Percentiles rank a stretch among this genome's conserved stretches.
Conservation (phyloP, 2,797 vertebrate genomes). For the Lophius americanus region DNA sequence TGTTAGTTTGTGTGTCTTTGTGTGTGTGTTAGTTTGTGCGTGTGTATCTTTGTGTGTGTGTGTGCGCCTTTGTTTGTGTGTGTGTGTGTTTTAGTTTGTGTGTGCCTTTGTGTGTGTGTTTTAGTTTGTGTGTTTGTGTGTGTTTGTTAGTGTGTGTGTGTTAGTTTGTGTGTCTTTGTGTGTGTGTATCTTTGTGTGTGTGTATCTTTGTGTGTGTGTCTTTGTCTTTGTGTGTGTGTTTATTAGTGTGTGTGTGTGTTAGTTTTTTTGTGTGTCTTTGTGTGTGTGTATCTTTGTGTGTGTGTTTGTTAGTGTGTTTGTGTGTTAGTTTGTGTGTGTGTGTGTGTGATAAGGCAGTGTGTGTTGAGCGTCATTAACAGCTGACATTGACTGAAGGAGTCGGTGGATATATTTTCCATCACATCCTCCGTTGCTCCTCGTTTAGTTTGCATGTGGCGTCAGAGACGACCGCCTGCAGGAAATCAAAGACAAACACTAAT, state of each 20-base stretch:
- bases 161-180: too few relatives aligned
- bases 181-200: slow-evolving; percentile 15
- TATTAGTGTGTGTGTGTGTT: slow-evolving; percentile 27
- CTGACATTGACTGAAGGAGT: slow-evolving; percentile 85
- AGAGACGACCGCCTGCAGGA: slow-evolving; percentile 76
- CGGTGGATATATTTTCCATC: slow-evolving; percentile 79
- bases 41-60: too few relatives aligned
- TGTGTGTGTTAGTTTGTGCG: too few relatives aligned
- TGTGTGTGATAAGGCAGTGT: slow-evolving; percentile 65
- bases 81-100: slow-evolving; percentile 7
- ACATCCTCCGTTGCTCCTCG: slow-evolving; percentile 72
- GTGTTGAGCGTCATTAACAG: slow-evolving; percentile 81
- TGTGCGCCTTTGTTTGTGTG: slow-evolving; percentile 29
- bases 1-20: too few relatives aligned
- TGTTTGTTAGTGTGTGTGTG: slow-evolving; percentile 20
- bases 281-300: slow-evolving; percentile 9
- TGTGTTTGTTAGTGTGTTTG: slow-evolving; percentile 42
- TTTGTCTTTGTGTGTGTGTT: slow-evolving; percentile 27
- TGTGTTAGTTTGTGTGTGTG: too few relatives aligned
- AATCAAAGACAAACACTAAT: slow-evolving; percentile 78
- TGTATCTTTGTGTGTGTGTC: slow-evolving; percentile 49
- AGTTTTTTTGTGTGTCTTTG: too few relatives aligned
- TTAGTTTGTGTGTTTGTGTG: slow-evolving; percentile 27
- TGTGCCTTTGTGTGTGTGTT: slow-evolving; percentile 24
- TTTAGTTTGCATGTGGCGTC: slow-evolving; percentile 82